Conservation (phyloP, 1,140 invertebrate species). For the Antheraea mylitta region DNA sequence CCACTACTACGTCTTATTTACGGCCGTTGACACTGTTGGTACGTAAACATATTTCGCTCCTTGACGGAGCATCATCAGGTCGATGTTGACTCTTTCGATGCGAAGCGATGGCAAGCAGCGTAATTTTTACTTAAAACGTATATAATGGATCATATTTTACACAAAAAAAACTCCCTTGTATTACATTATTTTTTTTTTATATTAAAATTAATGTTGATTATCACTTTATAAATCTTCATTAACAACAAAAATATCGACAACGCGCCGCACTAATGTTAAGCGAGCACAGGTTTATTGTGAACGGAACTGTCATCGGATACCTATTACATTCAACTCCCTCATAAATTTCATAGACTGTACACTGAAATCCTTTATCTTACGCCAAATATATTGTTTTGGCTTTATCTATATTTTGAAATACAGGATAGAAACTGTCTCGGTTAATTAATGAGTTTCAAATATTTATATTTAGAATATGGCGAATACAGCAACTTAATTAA, state of each 20-base stretch:
- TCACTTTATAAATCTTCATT: background rate
- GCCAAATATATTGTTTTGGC: background rate
- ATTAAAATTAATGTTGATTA: too few species aligned
- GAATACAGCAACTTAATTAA: background rate
- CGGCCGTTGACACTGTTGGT: too few species aligned
- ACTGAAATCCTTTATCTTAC: slow-evolving; percentile 7
- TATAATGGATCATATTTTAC: too few species aligned
- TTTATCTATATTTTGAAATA: background rate
- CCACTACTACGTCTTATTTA: too few species aligned
- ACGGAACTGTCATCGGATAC: slow-evolving; percentile 37
- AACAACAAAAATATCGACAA: slow-evolving; percentile 21
- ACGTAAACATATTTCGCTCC: too few species aligned
- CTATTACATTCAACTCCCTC: slow-evolving; percentile 34
- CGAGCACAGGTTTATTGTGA: slow-evolving; percentile 34
- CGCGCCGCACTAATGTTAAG: slow-evolving; percentile 20
- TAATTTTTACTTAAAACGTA: too few species aligned
- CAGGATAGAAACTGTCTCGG: background rate
- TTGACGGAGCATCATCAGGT: too few species aligned
- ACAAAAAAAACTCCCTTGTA: too few species aligned
- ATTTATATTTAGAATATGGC: background rate
- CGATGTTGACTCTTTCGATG: too few species aligned
- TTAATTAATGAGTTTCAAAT: background rate
- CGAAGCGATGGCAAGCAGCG: too few species aligned
- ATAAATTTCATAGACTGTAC: slow-evolving; percentile 29
- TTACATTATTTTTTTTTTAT: too few species aligned